These are phyloP conservation scores for Corythornis madagascariensis DNA, from an alignment of 2,113 vertebrate species.

Conservation along the genomic window DNA sequence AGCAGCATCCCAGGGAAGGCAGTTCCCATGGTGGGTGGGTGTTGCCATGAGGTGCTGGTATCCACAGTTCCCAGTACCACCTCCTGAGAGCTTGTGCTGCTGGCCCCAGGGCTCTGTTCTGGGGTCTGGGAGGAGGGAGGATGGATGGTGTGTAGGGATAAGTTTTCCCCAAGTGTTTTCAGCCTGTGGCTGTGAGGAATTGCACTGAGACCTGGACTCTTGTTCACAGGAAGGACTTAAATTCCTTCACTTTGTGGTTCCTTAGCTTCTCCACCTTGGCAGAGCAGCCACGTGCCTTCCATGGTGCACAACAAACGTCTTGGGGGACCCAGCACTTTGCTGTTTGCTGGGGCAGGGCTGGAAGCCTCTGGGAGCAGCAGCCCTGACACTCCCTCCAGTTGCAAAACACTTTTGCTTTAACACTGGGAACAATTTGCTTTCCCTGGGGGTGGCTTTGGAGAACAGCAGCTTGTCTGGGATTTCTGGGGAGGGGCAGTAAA, in stretches of 20 bases:
- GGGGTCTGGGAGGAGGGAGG: neutral
- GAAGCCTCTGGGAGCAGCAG: neutral
- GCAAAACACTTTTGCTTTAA: neutral
- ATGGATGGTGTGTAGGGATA: neutral
- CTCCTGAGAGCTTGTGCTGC: neutral
- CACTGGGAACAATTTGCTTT: neutral
- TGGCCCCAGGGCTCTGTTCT: neutral
- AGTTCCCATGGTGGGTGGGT: accelerated
- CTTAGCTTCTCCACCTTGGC: neutral
- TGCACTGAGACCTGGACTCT: neutral
- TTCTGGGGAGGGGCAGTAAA: neutral
- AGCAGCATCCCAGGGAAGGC: accelerated
- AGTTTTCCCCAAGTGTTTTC: neutral
- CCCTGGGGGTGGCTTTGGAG: constrained; percentile 12
- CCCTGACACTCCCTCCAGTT: neutral
- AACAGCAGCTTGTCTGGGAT: neutral
- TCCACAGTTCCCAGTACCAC: accelerated
- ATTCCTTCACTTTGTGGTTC: neutral
- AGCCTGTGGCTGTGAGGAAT: neutral
- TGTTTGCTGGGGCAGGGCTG: neutral
- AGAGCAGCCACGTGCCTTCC: neutral
- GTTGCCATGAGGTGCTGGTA: neutral
- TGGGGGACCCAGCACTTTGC: neutral
- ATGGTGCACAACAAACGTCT: neutral
- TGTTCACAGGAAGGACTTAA: neutral